Evolutionary conservation across 1,140 invertebrate genomes (phyloP), one percentile per base, ranked within the genome.

Genomic region (Temnothorax nylanderi): DNA sequence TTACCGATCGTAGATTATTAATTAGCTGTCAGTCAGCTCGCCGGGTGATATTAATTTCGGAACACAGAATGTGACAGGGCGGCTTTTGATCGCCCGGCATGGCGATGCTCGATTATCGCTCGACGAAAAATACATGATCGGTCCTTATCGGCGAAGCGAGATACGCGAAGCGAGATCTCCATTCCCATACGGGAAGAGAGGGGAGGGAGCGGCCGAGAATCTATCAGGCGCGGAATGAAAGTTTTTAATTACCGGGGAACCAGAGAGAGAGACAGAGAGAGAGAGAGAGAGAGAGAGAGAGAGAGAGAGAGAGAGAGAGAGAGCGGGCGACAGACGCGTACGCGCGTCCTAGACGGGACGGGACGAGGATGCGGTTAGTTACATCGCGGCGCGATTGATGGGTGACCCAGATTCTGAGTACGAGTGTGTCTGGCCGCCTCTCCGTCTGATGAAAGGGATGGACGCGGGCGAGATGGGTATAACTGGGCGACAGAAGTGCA

Each of bases 381-480:
- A 76, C 80, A 67, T 80, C 60, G 51, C 41, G 41, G 60, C n/a
- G 26, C 80, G 62, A 90, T 90, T 90, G 88, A 90, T 90, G 67
- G 86, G 65, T 44, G 85, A 87, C 71, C 71, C 16, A 78, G 82
- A 84, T 75, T 87, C 77, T 51, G 18, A 65, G 37, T 64, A 71
- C 51, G 75, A 54, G 21, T 44, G 21, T 44, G 64, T 77, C 71
- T 80, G 58, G 60, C 37, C 71, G 71, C 65, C 84, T 81, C 75
- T 65, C 60, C 56, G 58, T 32, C 41, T 76, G 67, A 85, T 87
- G 88, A 80, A 88, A 90, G 72, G 54, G 80, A 51, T n/a, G 87
- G 69, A 49, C 13, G 56, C 26, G 34, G 26, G 5, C 49, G 51
- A 32, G 21, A 49, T 26, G 18, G n/a, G n/a, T 4, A 26, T 26